Percentiles rank a stretch among this genome's conserved stretches.
phyloP scores from a whole-genome alignment of 2,888 invertebrate genomes.

The Thymelicus sylvestris region DNA sequence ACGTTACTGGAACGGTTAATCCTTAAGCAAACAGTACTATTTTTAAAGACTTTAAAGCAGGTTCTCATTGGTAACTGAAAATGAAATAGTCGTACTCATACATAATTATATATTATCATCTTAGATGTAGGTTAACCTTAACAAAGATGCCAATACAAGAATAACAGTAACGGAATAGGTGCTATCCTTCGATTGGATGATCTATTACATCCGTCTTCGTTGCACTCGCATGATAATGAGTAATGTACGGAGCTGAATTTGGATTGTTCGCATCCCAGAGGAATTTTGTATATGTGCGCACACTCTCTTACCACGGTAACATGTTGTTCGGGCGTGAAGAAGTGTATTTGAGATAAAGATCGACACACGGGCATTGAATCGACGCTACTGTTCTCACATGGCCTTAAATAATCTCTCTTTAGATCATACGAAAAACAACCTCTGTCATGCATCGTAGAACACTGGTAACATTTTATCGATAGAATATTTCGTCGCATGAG shows the following conservation, averaged over 20 bases:
- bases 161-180: conserved; percentile 1
- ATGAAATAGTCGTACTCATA: neutral
- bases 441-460: conserved; percentile 53
- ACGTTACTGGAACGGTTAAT: conserved; percentile 5
- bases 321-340: conserved; percentile 62
- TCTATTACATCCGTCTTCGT: conserved; percentile 66
- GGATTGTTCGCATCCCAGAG: conserved; percentile 59
- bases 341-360: conserved; percentile 64
- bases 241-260: conserved; percentile 67
- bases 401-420: conserved; percentile 55
- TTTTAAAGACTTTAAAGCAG: conserved; percentile 9
- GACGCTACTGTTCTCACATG: conserved; percentile 50
- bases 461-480: conserved; percentile 72
- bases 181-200: conserved; percentile 37
- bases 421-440: conserved; percentile 64
- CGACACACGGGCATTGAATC: conserved; percentile 60
- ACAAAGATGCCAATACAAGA: conserved; percentile 15
- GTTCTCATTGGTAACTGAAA: neutral
- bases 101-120: neutral
- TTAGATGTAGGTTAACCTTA: neutral
- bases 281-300: conserved; percentile 61
- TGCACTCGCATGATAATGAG: conserved; percentile 70
- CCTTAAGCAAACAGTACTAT: conserved; percentile 15
- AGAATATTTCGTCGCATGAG: conserved; percentile 46
- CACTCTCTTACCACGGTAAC: conserved; percentile 67